Base-by-base conservation (phyloP, 2,888 invertebrate genomes). In the Cabera pusaria region DNA sequence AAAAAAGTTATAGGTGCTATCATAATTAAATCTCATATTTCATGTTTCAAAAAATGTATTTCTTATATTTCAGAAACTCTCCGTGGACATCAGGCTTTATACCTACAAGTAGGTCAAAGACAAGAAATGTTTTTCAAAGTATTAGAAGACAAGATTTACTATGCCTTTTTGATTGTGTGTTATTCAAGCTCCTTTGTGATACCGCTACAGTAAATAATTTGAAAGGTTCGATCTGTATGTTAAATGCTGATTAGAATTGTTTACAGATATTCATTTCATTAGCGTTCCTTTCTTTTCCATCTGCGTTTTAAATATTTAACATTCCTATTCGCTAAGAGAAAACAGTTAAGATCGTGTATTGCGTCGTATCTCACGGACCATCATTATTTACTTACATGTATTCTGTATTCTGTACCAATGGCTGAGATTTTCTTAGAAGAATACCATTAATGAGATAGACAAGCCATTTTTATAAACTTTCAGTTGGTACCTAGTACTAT, bases 361-460 rank as follows among this genome's bases (percentile, higher is more conserved):
- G 52, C 54, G 48, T 45, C 63, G 53, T 63, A 63, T 71, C 65
- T 64, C 68, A 71, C 71, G 60, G 50, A 62, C 49, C 54, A 64
- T 63, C 59, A 56, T 56, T 53, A 44, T 48, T 49, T 54, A 64
- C 56, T 62, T 57, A 58, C 58, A 59, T 56, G 56, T 58, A 64
- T n/a, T n/a, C n/a, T n/a, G n/a, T n/a, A n/a, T 62, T 61, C 58
- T 57, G 64, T 61, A 51, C 64, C 63, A 61, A 54, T 74, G 71
- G 63, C 74, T 72, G 64, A 65, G 64, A 69, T 78, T 68, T 55
- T 58, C 58, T 63, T 64, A 59, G 52, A 62, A 61, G 72, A 74
- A 75, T 72, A 69, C 64, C 67, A 69, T 72, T 70, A 62, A 50
- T 53, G 55, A 55, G 49, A 59, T 64, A 60, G 46, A 61, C n/a